Base-by-base conservation (phyloP, 2,113 vertebrate species). In the Zosterops japonicus region DNA sequence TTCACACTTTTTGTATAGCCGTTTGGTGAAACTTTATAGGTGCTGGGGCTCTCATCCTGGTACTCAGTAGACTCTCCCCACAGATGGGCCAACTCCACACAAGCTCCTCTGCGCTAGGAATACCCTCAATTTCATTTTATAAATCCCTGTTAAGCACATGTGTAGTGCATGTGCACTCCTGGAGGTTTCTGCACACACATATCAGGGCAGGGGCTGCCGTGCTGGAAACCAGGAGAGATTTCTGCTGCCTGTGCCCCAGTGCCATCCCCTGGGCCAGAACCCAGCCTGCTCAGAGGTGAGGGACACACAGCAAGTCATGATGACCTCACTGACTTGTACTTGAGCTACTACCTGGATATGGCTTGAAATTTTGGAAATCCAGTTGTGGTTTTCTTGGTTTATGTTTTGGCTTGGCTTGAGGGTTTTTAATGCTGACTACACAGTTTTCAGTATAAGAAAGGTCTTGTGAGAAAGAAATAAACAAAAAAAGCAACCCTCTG, bases 121-220 rank as follows among this genome's bases (percentile, higher is more conserved):
- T 9, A 5, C 19, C 23, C 4, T 17, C 28, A 36, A 24, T 29
- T 27, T 41, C 4, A 27, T 28, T 8, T 46, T n/a, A 10, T 9
- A 63, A 50, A 60, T 49, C 17, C 24, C 29, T 10, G 33, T 49
- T 36, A 36, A 69, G 21, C 10, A 44, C 63, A 3, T 1, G 4
- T 19, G 7, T 9, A 8, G 0, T 20, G 22, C 23, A 12, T 1
- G 4, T 7, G 47, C 23, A 19, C 29, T 5, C 35, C 33, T 35
- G 41, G 42, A 36, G 28, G 16, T 44, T 47, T 79, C 19, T 23
- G 49, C 10, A 42, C 25, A 17, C 17, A 28, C 1, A 0, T 18
- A 8, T 1, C 0, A 1, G 29, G 21, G 15, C 33, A 60, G 42
- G 24, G 36, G 5, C 21, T 81, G 60, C 55, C 69, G 10, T 57